These are phyloP conservation scores for Ciona savignyi DNA, from an alignment of 23 tunicate species.

Conservation along the genomic window DNA sequence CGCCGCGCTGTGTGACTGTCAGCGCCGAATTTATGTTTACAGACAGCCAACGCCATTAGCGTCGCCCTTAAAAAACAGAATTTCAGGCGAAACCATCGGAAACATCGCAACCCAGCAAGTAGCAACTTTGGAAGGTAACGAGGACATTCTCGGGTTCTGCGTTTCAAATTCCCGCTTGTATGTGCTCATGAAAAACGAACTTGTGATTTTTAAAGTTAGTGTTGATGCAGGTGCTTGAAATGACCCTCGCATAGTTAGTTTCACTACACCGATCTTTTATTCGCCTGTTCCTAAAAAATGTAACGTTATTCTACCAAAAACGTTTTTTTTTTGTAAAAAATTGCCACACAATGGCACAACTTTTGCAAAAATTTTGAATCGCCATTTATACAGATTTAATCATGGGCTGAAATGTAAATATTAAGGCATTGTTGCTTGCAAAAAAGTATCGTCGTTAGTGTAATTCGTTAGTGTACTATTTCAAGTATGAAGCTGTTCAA, in stretches of 20 bases:
- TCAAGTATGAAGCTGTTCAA: conserved; percentile 57
- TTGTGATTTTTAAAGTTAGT: conserved; percentile 55
- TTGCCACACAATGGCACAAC: too few relatives aligned
- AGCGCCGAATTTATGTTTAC: conserved; percentile 67
- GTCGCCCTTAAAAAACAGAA: conserved; percentile 52
- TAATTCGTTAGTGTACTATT: too few relatives aligned
- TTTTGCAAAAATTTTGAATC: too few relatives aligned
- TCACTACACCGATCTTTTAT: too few relatives aligned
- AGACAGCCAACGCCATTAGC: conserved; percentile 61
- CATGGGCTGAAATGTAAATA: conserved; percentile 6
- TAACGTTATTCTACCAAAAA: too few relatives aligned
- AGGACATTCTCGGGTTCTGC: conserved; percentile 54
- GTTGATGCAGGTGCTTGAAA: conserved; percentile 34
- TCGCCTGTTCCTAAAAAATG: too few relatives aligned
- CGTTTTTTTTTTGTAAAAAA: too few relatives aligned
- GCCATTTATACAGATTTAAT: too few relatives aligned
- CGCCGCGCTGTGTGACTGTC: conserved; percentile 84
- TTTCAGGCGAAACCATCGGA: conserved; percentile 28
- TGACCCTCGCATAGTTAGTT: too few relatives aligned
- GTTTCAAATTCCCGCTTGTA: conserved; percentile 57
- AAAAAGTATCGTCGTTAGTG: too few relatives aligned
- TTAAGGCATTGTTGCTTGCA: too few relatives aligned
- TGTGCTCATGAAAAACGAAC: conserved; percentile 40
- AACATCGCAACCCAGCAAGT: conserved; percentile 72
- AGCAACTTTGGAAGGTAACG: conserved; percentile 42